Conservation (phyloP, 2,113 vertebrate species). For the Thamnophis sirtalis region DNA sequence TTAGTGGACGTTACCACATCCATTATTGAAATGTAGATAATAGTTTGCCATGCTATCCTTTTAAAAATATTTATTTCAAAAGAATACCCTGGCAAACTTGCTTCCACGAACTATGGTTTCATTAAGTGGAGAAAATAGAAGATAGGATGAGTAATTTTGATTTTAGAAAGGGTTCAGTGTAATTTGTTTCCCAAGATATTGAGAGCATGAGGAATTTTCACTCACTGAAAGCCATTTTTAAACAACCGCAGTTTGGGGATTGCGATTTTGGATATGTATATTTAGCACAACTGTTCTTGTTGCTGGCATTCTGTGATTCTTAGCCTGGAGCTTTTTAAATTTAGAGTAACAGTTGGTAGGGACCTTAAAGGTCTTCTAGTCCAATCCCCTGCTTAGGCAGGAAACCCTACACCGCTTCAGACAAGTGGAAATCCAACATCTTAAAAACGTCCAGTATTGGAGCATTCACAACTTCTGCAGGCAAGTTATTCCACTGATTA, state of each 20-base stretch:
- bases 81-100: not conserved
- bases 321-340: not conserved
- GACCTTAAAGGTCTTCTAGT: too few species aligned
- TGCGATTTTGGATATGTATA: not conserved
- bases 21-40: not conserved
- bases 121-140: not conserved
- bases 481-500: too few species aligned
- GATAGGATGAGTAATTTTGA: not conserved
- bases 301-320: not conserved
- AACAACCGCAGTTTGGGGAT: not conserved
- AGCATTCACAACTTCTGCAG: too few species aligned
- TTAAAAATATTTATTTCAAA: not conserved
- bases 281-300: not conserved
- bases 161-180: not conserved
- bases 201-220: not conserved
- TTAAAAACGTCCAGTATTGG: too few species aligned
- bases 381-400: too few species aligned
- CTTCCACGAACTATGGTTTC: not conserved
- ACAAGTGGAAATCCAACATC: too few species aligned
- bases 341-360: too few species aligned
- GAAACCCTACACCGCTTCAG: too few species aligned
- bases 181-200: not conserved
- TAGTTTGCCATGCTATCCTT: not conserved
- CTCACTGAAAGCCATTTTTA: constrained; percentile 1
- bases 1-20: not conserved